These are phyloP conservation scores for Atlantisia rogersi DNA, from an alignment of 2,113 vertebrate species.

Conservation along the genomic window DNA sequence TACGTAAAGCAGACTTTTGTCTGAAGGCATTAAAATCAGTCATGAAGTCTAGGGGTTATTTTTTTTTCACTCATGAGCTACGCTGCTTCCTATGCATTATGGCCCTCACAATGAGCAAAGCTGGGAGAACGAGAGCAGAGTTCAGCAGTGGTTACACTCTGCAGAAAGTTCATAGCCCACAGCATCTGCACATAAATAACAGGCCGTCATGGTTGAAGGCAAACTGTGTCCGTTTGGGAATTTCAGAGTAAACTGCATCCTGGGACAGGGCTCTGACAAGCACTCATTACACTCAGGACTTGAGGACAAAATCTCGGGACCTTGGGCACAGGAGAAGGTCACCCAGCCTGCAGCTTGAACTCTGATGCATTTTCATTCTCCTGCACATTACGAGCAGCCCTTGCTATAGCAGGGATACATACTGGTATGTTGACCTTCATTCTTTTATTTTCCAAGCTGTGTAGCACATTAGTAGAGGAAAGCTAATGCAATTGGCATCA, in stretches of 20 bases:
- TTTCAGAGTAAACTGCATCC: conserved; percentile 56
- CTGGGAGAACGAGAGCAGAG: fast-evolving
- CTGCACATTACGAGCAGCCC: conserved; percentile 41
- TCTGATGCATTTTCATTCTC: conserved; percentile 50
- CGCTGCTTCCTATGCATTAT: not conserved
- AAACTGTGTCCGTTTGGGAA: conserved; percentile 45
- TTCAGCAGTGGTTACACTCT: not conserved
- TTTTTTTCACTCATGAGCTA: not conserved
- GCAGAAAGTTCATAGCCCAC: not conserved
- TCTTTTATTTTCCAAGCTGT: conserved; percentile 69
- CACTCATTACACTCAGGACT: conserved; percentile 7
- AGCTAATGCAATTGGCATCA: conserved; percentile 71
- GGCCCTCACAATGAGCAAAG: not conserved
- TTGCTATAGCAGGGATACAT: conserved; percentile 29
- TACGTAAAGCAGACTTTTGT: not conserved
- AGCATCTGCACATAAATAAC: conserved; percentile 39
- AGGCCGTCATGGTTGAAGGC: not conserved
- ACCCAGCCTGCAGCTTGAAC: conserved; percentile 11
- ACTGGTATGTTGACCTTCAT: conserved; percentile 67
- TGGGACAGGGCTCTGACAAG: conserved; percentile 24
- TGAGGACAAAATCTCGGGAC: conserved; percentile 18
- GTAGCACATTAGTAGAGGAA: conserved; percentile 64
- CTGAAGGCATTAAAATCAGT: not conserved
- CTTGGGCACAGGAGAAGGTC: conserved; percentile 41
- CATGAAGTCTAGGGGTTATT: not conserved